Percentiles rank a stretch among this genome's conserved stretches.
These are phyloP conservation scores for Acanthurus lineatus DNA, from an alignment of 2,797 vertebrate species.

Conservation along the genomic window DNA sequence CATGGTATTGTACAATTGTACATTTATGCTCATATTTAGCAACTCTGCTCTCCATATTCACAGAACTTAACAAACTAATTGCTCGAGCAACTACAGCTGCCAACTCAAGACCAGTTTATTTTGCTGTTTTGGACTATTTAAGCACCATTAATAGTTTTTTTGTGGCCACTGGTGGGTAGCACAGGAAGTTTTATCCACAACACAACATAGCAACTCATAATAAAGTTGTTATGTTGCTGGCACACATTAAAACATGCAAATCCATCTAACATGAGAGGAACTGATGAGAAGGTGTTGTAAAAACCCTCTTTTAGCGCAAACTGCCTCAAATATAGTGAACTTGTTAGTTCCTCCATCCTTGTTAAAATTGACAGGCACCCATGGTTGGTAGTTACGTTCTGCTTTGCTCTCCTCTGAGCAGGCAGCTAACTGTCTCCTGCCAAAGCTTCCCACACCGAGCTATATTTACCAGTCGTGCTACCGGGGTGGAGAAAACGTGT, in stretches of 20 bases:
- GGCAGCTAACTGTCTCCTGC: constrained; percentile 75
- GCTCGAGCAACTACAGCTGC: background rate
- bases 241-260: background rate
- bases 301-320: background rate
- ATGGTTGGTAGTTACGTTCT: constrained; percentile 75
- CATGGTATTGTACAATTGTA: background rate
- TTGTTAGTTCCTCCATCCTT: constrained; percentile 47
- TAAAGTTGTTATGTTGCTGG: background rate
- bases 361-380: constrained; percentile 79
- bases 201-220: background rate
- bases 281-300: background rate
- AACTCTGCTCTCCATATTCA: background rate
- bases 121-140: background rate
- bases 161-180: background rate
- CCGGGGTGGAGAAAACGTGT: constrained; percentile 70
- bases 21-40: background rate
- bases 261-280: background rate
- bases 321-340: constrained; percentile 2
- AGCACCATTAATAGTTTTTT: background rate
- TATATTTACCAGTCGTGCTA: constrained; percentile 79
- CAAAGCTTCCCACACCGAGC: constrained; percentile 81
- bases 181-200: background rate
- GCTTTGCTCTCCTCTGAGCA: constrained; percentile 67
- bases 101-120: background rate
- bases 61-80: background rate